Base-by-base conservation (phyloP, 2,113 vertebrate species). In the Colistium nudipinnis region DNA sequence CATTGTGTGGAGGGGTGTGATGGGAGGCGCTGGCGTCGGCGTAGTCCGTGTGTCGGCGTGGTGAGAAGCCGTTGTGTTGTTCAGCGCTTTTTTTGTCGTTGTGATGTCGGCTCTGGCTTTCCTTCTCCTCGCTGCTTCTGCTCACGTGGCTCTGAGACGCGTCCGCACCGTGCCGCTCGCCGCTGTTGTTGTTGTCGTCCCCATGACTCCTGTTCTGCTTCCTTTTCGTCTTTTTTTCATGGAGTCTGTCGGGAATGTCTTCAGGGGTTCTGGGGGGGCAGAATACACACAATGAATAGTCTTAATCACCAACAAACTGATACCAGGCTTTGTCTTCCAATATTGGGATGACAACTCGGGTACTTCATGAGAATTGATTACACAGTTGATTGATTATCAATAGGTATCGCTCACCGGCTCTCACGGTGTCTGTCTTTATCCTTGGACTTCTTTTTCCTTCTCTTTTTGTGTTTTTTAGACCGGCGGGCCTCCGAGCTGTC, bases 371-470 rank as follows among this genome's bases (percentile, higher is more conserved):
- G n/a, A 10, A 52, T 16, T 4, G 0, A 11, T 19, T 19, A 30
- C 20, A 39, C 10, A 17, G 19, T 7, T 3, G 22, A 41, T 45
- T 1, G 4, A 60, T 19, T n/a, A 22, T 12, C 12, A 16, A 14
- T 16, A 17, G n/a, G n/a, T 6, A n/a, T 36, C 33, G 22, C 92
- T 93, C 80, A 97, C 96, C 94, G 92, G 73, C 91, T 84, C 8
- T 93, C 93, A 4, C 87, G 89, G n/a, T 91, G 88, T 43, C 91
- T 83, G 78, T 94, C 94, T 88, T 94, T 96, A 68, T 96, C 95
- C 91, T 95, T 97, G 31, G 94, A 94, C 82, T 95, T 96, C 87
- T 95, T 96, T 84, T 97, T 98, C 93, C 98, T 98, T 36, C 93
- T 94, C 64, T 95, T 98, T 74, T 96, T 98, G 66, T 91, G 92